These are phyloP conservation scores for Andrena camellia DNA, from an alignment of 2,888 invertebrate species.

Conservation along the genomic window DNA sequence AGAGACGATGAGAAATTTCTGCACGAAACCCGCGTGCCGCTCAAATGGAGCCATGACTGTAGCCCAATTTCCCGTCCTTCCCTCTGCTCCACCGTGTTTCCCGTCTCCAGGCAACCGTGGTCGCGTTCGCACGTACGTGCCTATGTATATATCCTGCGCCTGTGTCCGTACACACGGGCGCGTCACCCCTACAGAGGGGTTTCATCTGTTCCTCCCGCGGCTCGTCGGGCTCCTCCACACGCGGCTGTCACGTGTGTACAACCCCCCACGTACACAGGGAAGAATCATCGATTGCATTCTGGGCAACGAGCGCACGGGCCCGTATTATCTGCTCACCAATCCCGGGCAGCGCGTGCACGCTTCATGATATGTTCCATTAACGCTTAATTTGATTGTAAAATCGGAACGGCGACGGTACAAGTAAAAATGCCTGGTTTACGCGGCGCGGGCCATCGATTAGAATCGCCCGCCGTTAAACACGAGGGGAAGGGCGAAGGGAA, in stretches of 20 bases:
- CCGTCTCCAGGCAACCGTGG: conserved; percentile 69
- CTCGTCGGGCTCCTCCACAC: too few species aligned
- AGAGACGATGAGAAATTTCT: conserved; percentile 17
- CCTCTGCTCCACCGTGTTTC: conserved; percentile 61
- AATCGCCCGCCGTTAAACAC: not conserved
- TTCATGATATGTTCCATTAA: conserved; percentile 59
- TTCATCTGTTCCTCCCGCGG: too few species aligned
- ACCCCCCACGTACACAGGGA: not conserved
- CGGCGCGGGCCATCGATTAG: conserved; percentile 13
- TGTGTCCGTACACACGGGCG: conserved; percentile 6
- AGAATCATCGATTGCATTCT: conserved; percentile 62
- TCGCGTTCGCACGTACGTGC: not conserved
- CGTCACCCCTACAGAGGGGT: conserved; percentile 33
- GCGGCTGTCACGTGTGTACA: too few species aligned
- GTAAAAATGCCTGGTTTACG: conserved; percentile 38
- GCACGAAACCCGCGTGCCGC: conserved; percentile 43
- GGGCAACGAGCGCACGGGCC: conserved; percentile 52
- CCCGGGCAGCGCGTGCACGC: conserved; percentile 44
- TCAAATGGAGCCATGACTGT: conserved; percentile 59
- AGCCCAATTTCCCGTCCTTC: conserved; percentile 56
- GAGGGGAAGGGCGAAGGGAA: not conserved
- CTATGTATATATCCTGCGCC: not conserved
- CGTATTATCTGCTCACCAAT: conserved; percentile 50
- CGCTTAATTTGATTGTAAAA: conserved; percentile 61
- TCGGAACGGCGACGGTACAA: conserved; percentile 27